Percentiles rank a stretch among this genome's conserved stretches.
These are phyloP conservation scores for Pollenia amentaria DNA, from an alignment of 2,888 invertebrate species.

Conservation along the genomic window DNA sequence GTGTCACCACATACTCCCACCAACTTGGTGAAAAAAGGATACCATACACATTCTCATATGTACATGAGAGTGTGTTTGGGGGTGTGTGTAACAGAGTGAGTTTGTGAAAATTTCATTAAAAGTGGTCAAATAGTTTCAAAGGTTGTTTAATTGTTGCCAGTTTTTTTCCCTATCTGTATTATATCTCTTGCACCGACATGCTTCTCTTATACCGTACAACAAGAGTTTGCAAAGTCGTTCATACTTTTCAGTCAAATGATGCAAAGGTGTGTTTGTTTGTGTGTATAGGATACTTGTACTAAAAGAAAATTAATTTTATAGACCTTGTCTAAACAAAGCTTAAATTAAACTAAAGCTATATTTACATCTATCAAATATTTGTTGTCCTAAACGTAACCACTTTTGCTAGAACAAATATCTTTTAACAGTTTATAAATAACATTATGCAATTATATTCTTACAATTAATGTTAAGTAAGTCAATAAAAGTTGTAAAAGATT, in stretches of 20 bases:
- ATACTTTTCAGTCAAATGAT: neutral
- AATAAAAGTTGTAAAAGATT: too few species aligned
- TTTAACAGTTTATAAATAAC: too few species aligned
- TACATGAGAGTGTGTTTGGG: too few species aligned
- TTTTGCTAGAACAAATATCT: too few species aligned
- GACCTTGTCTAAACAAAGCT: slow-evolving; percentile 16
- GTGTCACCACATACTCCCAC: neutral
- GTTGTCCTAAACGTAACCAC: too few species aligned
- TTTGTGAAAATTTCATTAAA: slow-evolving; percentile 45
- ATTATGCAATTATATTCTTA: too few species aligned
- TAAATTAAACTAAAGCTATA: slow-evolving; percentile 1
- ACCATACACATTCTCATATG: too few species aligned
- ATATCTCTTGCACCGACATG: neutral
- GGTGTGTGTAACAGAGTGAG: too few species aligned
- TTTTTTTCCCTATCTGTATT: neutral
- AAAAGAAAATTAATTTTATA: neutral
- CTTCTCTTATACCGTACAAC: neutral
- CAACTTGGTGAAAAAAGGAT: neutral
- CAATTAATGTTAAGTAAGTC: too few species aligned
- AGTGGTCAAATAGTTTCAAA: slow-evolving; percentile 58
- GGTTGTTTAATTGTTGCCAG: slow-evolving; percentile 42
- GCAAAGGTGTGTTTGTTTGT: neutral
- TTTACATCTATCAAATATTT: too few species aligned
- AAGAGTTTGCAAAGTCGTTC: neutral
- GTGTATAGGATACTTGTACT: neutral